A percentile compares a stretch with the other conserved stretches of the same genome.
Conservation (phyloP, 2,888 invertebrate genomes). For the Orchestes rusci region DNA sequence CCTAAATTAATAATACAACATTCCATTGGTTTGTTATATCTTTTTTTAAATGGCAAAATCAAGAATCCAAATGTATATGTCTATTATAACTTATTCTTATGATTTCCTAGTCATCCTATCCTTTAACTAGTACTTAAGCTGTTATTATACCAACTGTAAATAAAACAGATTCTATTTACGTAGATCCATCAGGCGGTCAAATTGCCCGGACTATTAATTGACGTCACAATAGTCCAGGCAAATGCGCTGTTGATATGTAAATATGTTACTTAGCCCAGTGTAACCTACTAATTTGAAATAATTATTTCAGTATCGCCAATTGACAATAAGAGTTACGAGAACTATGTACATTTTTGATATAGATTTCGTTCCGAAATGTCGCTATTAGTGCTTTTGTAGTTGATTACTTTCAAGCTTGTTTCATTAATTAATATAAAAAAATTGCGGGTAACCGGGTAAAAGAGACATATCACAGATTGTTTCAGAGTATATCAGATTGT, state of each 20-base stretch:
- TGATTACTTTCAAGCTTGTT: neutral
- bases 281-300: no score
- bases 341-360: neutral
- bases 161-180: neutral
- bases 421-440: neutral
- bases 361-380: neutral
- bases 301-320: slow-evolving; percentile 24
- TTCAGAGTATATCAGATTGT: neutral
- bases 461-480: neutral
- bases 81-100: neutral
- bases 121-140: neutral
- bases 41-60: no score
- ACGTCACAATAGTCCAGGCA: neutral
- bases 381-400: neutral
- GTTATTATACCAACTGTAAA: neutral
- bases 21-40: no score
- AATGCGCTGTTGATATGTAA: slow-evolving; percentile 7
- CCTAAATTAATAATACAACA: no score
- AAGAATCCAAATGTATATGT: no score
- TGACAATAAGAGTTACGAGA: slow-evolving; percentile 22
- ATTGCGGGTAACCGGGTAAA: neutral
- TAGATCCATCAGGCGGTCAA: neutral
- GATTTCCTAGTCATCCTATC: neutral
- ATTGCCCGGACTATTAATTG: neutral
- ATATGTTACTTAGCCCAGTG: slow-evolving; percentile 19